Conservation (phyloP, 2,888 invertebrate species). For the Scaptomyza parva region DNA sequence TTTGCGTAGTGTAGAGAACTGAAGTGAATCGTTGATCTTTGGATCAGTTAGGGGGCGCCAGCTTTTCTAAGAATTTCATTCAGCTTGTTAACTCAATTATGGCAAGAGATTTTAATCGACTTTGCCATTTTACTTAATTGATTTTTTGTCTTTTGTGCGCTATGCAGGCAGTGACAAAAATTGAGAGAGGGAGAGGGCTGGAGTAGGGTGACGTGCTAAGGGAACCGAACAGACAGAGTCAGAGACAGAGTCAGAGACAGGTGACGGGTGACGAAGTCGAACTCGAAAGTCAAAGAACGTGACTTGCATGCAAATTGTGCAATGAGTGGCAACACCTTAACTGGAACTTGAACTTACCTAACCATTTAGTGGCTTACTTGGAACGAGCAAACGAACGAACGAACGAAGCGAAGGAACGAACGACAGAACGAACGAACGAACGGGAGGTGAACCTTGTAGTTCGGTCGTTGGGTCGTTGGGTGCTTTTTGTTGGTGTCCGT, state of each 20-base stretch:
- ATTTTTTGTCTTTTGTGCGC: conserved; percentile 31
- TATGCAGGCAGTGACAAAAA: neutral
- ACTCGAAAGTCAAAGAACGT: conserved; percentile 56
- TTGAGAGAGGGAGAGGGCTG: no score
- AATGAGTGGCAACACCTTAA: conserved; percentile 42
- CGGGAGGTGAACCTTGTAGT: neutral
- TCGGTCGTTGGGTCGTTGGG: neutral
- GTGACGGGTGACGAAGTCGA: conserved; percentile 45
- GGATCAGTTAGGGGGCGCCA: conserved; percentile 1
- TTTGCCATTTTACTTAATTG: conserved; percentile 37
- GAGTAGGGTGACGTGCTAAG: neutral
- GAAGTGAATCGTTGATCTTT: conserved; percentile 4
- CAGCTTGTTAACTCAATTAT: conserved; percentile 35
- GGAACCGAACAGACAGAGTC: no score
- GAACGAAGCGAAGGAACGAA: no score
- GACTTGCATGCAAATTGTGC: conserved; percentile 71
- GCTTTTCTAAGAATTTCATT: conserved; percentile 34
- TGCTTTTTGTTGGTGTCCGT: conserved; percentile 28
- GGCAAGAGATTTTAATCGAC: conserved; percentile 35
- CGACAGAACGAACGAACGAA: no score
- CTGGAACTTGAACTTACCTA: conserved; percentile 47
- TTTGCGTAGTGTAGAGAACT: conserved; percentile 2
- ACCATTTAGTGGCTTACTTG: conserved; percentile 7
- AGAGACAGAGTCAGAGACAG: conserved; percentile 2
- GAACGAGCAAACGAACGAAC: neutral